Conservation (phyloP, 2,797 vertebrate genomes). For the Acipenser ruthenus region DNA sequence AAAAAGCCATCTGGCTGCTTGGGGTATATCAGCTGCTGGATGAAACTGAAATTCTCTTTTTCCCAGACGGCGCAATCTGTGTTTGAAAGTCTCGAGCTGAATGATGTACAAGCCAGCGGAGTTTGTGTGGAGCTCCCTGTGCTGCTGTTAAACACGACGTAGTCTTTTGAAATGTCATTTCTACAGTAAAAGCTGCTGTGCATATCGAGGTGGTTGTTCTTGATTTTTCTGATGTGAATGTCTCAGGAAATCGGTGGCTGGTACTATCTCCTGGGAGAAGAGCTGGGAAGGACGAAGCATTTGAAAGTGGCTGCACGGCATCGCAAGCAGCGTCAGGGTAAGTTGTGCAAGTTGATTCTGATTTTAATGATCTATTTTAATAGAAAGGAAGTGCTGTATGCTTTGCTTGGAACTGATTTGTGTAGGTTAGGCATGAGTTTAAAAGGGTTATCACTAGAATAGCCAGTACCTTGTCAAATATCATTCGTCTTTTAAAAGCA, state of each 20-base stretch:
- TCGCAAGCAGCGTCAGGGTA: slow-evolving; percentile 39
- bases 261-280: slow-evolving; percentile 78
- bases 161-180: no score
- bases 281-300: slow-evolving; percentile 75
- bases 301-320: slow-evolving; percentile 64
- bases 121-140: neutral
- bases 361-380: no score
- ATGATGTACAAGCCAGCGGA: neutral
- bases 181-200: neutral
- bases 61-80: slow-evolving; percentile 1
- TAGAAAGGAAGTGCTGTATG: no score
- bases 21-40: slow-evolving; percentile 14
- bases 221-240: slow-evolving; percentile 19
- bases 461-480: neutral
- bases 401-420: no score
- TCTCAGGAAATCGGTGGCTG: slow-evolving; percentile 70
- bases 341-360: slow-evolving; percentile 18
- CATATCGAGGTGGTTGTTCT: slow-evolving; percentile 8
- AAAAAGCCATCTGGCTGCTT: slow-evolving; percentile 14
- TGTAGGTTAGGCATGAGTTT: neutral
- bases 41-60: slow-evolving; percentile 8
- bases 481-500: no score
- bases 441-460: slow-evolving; percentile 1
- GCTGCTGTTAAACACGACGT: no score
- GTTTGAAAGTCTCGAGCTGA: neutral